These are phyloP conservation scores for Arenicola marina DNA, from an alignment of 2,888 invertebrate genomes.

Conservation along the genomic window DNA sequence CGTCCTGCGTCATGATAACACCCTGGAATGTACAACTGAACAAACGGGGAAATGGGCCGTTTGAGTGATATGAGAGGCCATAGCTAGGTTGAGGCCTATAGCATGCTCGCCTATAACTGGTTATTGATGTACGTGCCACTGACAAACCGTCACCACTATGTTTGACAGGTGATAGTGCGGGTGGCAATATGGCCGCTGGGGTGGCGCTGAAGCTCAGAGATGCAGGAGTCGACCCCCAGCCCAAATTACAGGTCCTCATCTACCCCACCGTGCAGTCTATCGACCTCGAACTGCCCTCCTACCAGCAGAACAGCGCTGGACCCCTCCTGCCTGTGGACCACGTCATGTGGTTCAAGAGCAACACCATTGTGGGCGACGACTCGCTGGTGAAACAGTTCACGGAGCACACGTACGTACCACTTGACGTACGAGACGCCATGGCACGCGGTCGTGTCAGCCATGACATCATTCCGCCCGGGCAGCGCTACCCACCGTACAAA, in stretches of 20 bases:
- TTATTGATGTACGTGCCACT: too few relatives aligned
- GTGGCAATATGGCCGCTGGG: slow-evolving; percentile 36
- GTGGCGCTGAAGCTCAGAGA: slow-evolving; percentile 31
- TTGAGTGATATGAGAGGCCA: too few relatives aligned
- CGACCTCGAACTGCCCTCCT: background rate
- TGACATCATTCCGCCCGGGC: background rate
- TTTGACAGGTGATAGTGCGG: slow-evolving; percentile 30
- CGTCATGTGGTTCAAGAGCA: background rate
- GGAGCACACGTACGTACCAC: background rate
- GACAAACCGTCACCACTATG: too few relatives aligned
- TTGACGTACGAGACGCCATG: background rate
- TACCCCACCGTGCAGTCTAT: background rate
- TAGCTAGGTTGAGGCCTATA: too few relatives aligned
- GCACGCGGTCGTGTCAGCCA: background rate
- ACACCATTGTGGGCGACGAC: too few relatives aligned
- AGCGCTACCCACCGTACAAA: background rate
- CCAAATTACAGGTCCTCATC: slow-evolving; percentile 29
- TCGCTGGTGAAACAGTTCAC: background rate
- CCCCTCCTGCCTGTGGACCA: background rate
- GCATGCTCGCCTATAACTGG: too few relatives aligned
- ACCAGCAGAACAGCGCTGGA: background rate
- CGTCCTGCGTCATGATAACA: too few relatives aligned
- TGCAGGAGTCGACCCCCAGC: slow-evolving; percentile 2
- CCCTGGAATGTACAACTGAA: too few relatives aligned
- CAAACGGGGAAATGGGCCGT: too few relatives aligned